These are phyloP conservation scores for Byasa hedistus DNA, from an alignment of 2,888 invertebrate genomes.

Conservation along the genomic window DNA sequence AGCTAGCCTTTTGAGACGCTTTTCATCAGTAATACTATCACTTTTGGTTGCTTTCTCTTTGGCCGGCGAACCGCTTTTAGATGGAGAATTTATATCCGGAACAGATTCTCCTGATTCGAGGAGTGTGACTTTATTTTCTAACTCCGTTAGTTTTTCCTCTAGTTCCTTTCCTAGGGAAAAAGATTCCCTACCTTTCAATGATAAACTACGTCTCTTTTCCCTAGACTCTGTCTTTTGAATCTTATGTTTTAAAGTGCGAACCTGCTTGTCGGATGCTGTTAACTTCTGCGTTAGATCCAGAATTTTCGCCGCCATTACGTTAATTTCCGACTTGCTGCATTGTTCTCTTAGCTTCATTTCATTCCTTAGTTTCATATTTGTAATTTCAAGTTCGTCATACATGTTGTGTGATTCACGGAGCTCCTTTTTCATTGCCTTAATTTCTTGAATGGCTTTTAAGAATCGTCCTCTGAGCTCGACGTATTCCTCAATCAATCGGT, in stretches of 20 bases:
- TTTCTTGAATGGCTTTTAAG: constrained; percentile 90
- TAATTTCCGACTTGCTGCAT: constrained; percentile 85
- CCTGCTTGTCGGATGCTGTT: constrained; percentile 89
- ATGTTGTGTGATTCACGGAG: constrained; percentile 88
- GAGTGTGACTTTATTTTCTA: constrained; percentile 87
- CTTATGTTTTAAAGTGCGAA: constrained; percentile 88
- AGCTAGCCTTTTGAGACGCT: constrained; percentile 75
- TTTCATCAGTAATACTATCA: constrained; percentile 70
- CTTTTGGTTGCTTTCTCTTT: constrained; percentile 78
- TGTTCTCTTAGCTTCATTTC: constrained; percentile 84
- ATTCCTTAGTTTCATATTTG: constrained; percentile 87
- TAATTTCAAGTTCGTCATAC: constrained; percentile 89
- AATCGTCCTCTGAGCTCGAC: constrained; percentile 87
- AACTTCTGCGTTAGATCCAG: constrained; percentile 91
- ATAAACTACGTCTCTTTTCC: constrained; percentile 89
- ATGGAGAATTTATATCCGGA: constrained; percentile 69
- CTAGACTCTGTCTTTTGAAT: constrained; percentile 87
- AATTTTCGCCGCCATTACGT: constrained; percentile 89
- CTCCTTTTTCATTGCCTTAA: constrained; percentile 89
- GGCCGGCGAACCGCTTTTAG: constrained; percentile 77
- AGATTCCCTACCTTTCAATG: constrained; percentile 90
- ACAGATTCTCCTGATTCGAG: constrained; percentile 78
- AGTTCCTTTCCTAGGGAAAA: constrained; percentile 90
- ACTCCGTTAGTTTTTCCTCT: constrained; percentile 89
- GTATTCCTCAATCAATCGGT: constrained; percentile 89